Base-by-base conservation (phyloP, 2,888 invertebrate species). In the Cheilosia impressa region DNA sequence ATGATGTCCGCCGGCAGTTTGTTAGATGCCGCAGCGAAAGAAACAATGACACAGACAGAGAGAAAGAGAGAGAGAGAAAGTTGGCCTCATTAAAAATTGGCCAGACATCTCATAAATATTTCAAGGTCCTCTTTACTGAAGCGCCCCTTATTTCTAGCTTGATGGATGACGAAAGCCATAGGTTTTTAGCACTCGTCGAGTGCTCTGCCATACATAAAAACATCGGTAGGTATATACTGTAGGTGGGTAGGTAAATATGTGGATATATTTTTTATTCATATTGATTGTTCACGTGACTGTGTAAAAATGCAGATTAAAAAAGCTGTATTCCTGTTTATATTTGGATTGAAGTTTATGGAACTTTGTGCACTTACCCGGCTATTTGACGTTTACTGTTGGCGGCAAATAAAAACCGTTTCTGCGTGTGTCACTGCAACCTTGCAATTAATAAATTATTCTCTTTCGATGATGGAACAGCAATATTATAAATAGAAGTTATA, bases 71-170 rank as follows among this genome's bases (percentile, higher is more conserved):
- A 69, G 27, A 84, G 81, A 80, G 82, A 87, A 87, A 87, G 88
- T 87, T 88, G 87, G 88, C 88, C 87, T 88, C 88, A 88, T 88
- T 88, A 89, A 89, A 89, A 89, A 89, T 88, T 89, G 88, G 88
- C 88, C 89, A 88, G 89, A 88, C 88, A 87, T 87, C 89, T 89
- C 88, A 89, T 89, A 89, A 89, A 89, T 89, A 89, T 89, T 89
- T 89, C 88, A 89, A 72, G 85, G 79, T 76, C 79, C 65, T 80
- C 85, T 65, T 83, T 80, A 45, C 55, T 65, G 52, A 77, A 87
- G 77, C 68, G 63, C 63, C 62, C 71, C 76, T 68, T 82, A 41
- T 53, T 77, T 58, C 45, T 71, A 52, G 41, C 87, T 85, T 88
- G 88, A 89, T 87, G 87, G 73, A 88, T 88, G 88, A 87, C 87